A percentile compares a stretch with the other conserved stretches of the same genome.
Evolutionary conservation across 2,797 vertebrate species (phyloP).

Genomic region (Muscicapa striata): DNA sequence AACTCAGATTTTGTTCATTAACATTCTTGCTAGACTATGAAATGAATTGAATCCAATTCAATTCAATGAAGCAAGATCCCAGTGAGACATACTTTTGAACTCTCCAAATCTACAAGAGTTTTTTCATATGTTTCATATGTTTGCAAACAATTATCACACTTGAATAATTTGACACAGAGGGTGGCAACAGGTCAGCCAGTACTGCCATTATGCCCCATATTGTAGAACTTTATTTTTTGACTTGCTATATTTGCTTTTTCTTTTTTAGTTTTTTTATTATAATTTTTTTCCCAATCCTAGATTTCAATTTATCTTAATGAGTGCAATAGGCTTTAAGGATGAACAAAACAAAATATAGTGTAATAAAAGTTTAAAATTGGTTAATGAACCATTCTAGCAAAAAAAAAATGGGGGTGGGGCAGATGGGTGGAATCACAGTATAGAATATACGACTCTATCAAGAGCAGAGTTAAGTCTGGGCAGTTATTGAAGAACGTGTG

Average conservation of each 20-base stretch:
- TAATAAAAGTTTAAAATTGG: neutral
- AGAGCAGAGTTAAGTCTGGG: neutral
- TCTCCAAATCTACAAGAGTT: neutral
- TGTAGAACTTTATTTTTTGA: neutral
- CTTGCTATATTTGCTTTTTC: neutral
- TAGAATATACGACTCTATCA: neutral
- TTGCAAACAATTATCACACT: neutral
- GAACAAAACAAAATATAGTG: neutral
- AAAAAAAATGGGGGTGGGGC: rapidly evolving
- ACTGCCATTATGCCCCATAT: neutral
- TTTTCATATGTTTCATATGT: neutral
- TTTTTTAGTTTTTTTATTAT: too few species aligned
- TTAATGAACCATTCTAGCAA: neutral
- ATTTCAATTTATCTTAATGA: neutral
- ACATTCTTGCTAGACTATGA: neutral
- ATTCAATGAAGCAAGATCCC: neutral
- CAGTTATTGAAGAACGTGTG: neutral
- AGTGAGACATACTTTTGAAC: neutral
- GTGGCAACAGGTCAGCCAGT: neutral
- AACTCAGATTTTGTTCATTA: constrained; percentile 17
- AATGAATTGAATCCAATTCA: neutral
- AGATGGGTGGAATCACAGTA: neutral
- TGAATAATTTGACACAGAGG: neutral
- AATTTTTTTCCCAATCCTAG: neutral
- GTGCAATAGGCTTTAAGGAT: neutral